A percentile compares a stretch with the other conserved stretches of the same genome.
These are phyloP conservation scores for Drosophila mayri DNA, from an alignment of 1,140 invertebrate species.

Conservation along the genomic window DNA sequence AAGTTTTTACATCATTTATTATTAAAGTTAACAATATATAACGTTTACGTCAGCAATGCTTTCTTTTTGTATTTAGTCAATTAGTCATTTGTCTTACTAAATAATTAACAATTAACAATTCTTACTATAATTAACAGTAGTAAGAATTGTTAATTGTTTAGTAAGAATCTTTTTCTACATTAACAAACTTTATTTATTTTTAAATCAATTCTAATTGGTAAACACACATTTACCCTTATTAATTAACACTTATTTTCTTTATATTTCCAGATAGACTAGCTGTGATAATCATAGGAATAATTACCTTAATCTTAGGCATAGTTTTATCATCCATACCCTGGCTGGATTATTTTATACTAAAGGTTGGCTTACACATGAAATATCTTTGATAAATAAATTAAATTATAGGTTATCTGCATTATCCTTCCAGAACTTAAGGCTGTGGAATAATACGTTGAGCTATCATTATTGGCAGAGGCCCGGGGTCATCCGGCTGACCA, in stretches of 20 bases:
- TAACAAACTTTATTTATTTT: background rate
- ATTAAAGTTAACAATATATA: background rate
- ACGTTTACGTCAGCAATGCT: background rate
- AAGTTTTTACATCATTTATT: background rate
- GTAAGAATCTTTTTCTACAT: background rate
- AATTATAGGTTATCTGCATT: background rate
- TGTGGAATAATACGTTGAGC: slow-evolving; percentile 93
- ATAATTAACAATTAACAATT: no score
- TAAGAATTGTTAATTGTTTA: background rate
- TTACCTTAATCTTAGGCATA: slow-evolving; percentile 91
- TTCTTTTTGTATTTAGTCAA: background rate
- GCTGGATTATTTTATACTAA: slow-evolving; percentile 93
- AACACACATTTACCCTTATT: background rate
- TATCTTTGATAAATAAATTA: background rate
- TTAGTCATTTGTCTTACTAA: no score
- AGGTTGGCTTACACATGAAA: slow-evolving; percentile 86
- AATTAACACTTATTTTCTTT: slow-evolving; percentile 1
- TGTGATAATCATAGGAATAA: slow-evolving; percentile 91
- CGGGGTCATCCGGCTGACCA: slow-evolving; percentile 94
- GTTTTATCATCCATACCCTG: slow-evolving; percentile 93
- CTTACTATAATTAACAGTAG: background rate
- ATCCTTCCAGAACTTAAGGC: slow-evolving; percentile 89
- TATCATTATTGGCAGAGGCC: slow-evolving; percentile 97
- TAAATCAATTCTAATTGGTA: background rate
- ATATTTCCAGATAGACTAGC: slow-evolving; percentile 91